phyloP scores from a whole-genome alignment of 1,140 invertebrate species.

The Danaus plexippus region DNA sequence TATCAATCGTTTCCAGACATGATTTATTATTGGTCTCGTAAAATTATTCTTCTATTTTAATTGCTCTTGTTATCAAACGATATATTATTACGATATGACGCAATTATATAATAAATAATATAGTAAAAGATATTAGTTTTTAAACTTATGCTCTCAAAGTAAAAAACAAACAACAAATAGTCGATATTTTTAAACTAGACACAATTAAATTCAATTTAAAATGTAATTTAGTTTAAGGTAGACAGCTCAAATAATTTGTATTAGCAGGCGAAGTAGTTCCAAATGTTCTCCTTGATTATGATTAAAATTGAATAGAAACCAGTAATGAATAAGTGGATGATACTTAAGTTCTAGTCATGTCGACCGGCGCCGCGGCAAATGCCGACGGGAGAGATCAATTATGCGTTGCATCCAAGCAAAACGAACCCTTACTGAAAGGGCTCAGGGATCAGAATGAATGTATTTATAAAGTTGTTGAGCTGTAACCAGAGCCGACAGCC shows the following conservation, averaged over 20 bases:
- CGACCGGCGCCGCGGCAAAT: constrained; percentile 61
- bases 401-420: constrained; percentile 17
- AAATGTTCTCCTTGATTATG: constrained; percentile 39
- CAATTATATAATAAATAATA: too few relatives aligned
- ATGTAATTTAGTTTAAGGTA: constrained; percentile 12
- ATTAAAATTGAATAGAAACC: constrained; percentile 60
- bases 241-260: constrained; percentile 11
- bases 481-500: constrained; percentile 65
- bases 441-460: constrained; percentile 16
- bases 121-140: background rate
- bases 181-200: constrained; percentile 4
- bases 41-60: too few relatives aligned
- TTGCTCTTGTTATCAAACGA: too few relatives aligned
- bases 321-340: constrained; percentile 68
- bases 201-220: constrained; percentile 12
- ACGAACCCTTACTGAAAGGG: constrained; percentile 23
- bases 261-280: constrained; percentile 13
- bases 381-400: constrained; percentile 27
- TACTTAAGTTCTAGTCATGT: constrained; percentile 62
- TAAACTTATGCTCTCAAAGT: too few relatives aligned
- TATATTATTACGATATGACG: too few relatives aligned
- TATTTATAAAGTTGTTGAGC: constrained; percentile 32
- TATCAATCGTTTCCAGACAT: constrained; percentile 43
- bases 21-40: constrained; percentile 35
- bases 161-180: background rate